Conservation (phyloP, 2,113 vertebrate species). For the Nymphicus hollandicus region DNA sequence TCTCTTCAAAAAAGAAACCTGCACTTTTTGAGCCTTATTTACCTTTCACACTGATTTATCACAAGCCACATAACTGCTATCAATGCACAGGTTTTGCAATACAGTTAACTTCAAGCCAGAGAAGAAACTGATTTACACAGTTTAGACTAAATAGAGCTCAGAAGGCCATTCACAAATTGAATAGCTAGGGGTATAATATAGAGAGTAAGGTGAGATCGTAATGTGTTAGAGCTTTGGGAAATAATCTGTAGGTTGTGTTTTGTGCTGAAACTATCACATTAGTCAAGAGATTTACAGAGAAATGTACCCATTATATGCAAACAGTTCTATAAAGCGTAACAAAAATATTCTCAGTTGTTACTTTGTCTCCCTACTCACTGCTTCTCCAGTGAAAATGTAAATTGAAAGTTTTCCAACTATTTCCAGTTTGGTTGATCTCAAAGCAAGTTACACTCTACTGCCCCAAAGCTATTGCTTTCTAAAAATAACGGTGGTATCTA, state of each 20-base stretch:
- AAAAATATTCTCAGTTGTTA: slow-evolving; percentile 16
- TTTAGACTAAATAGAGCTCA: neutral
- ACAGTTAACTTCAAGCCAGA: neutral
- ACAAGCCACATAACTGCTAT: neutral
- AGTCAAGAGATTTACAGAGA: neutral
- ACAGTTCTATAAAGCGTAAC: neutral
- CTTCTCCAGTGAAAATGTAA: slow-evolving; percentile 3
- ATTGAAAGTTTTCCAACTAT: slow-evolving; percentile 26
- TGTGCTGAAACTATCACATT: neutral
- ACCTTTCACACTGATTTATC: neutral
- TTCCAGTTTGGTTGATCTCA: neutral
- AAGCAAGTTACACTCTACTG: slow-evolving; percentile 4
- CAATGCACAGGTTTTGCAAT: neutral
- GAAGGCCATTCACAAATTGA: neutral
- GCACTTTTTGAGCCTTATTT: neutral
- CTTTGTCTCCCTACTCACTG: neutral
- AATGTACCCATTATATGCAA: neutral
- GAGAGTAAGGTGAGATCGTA: neutral
- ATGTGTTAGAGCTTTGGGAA: neutral
- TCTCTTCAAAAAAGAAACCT: neutral
- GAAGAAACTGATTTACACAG: neutral
- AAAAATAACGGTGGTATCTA: slow-evolving; percentile 45
- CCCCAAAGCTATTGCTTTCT: slow-evolving; percentile 18
- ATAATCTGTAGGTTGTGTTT: neutral
- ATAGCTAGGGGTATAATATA: neutral